These are phyloP conservation scores for Crotalus horridus DNA, from an alignment of 2,113 vertebrate species.

Conservation along the genomic window DNA sequence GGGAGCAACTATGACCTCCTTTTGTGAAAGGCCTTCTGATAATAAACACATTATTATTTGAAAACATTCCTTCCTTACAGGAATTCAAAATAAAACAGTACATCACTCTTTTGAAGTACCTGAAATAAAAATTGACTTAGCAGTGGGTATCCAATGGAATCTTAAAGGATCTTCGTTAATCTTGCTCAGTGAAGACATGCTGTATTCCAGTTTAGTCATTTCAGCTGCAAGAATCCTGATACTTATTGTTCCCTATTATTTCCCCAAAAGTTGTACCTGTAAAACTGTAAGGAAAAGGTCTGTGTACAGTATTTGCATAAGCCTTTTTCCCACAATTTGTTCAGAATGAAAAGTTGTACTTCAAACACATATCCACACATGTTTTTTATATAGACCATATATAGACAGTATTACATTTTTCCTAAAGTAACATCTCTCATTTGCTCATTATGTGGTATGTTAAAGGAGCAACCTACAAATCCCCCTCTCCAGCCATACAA, in stretches of 20 bases:
- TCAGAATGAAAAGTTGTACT: neutral
- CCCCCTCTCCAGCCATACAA: neutral
- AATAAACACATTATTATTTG: neutral
- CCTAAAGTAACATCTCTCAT: neutral
- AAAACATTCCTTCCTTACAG: neutral
- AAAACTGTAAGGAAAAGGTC: neutral
- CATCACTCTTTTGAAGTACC: neutral
- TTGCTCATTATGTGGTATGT: neutral
- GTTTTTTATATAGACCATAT: neutral
- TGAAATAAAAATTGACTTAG: neutral
- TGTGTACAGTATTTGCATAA: neutral
- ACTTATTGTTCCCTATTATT: neutral
- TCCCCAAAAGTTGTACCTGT: neutral
- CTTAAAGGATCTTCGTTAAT: neutral
- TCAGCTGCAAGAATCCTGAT: neutral
- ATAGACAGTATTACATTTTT: neutral
- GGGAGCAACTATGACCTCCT: neutral
- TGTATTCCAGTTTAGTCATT: neutral
- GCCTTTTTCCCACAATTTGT: neutral
- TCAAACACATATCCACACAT: neutral
- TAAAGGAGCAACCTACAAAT: neutral
- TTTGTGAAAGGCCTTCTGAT: neutral
- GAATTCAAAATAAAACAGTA: neutral
- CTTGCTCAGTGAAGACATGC: neutral
- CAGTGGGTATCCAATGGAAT: neutral